Evolutionary conservation across 2,113 vertebrate genomes (phyloP), one percentile per base, ranked within the genome.

Genomic region (Merops nubicus): DNA sequence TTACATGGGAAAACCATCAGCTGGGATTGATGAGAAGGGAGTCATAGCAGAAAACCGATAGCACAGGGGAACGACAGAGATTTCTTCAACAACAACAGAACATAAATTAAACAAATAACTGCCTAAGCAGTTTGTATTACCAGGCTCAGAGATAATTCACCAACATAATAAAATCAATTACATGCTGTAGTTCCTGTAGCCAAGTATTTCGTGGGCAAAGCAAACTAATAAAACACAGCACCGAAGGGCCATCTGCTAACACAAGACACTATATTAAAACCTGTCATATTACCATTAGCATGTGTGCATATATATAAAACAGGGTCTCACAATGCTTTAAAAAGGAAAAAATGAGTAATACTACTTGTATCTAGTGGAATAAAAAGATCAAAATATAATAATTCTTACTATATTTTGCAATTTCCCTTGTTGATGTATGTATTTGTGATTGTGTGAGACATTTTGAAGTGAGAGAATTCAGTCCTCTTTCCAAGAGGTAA

Each of bases 201-300:
- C 86, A 95, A 43, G 25, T 91, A 86, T 75, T 96, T 92, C 56
- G 86, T 77, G 64, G 43, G 64, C 85, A 93, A 95, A 96, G 42
- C 83, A 94, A 87, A 89, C 88, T 85, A 75, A 83, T 91, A 93
- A 89, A 86, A 43, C 36, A 45, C 63, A 74, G 34, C 18, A 45
- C 59, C 0, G 0, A 90, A 93, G 33, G 23, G 50, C 69, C 51
- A 85, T 95, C 91, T 95, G 91, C 80, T 97, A 57, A 81, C 14
- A 60, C 1, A 6, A 93, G 25, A 36, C 56, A 53, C 63, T 90
- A 6, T 64, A 72, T 81, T 86, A 87, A 77, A 92, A 78, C 36
- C 23, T 73, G 62, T 83, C 3, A 2, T 79, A n/a, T 77, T 86
- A 15, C 54, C 26, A 23, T 93, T 87, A 78, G 21, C 40, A 5